These are phyloP conservation scores for Sparus aurata DNA, from an alignment of 2,797 vertebrate genomes.

Conservation along the genomic window DNA sequence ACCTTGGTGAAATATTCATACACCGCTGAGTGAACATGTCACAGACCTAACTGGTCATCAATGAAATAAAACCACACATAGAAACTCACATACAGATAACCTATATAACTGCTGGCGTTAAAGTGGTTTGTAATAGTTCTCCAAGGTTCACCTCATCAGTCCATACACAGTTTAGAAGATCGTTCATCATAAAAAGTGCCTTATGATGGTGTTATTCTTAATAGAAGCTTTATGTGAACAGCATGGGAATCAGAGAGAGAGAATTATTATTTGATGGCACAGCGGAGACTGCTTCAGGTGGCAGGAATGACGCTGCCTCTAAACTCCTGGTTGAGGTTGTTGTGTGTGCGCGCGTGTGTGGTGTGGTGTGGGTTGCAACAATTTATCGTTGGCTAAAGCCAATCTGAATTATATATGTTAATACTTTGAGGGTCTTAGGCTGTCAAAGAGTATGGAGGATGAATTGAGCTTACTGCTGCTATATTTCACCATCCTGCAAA, in stretches of 20 bases:
- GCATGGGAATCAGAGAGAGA: slow-evolving; percentile 14
- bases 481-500: slow-evolving; percentile 2
- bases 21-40: slow-evolving; percentile 51
- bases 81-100: slow-evolving; percentile 25
- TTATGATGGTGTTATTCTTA: slow-evolving; percentile 20
- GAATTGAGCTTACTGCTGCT: not conserved
- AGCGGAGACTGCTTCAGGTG: slow-evolving; percentile 23
- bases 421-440: not conserved
- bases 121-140: slow-evolving; percentile 18
- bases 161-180: slow-evolving; percentile 19
- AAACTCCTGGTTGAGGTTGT: not conserved
- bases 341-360: not conserved
- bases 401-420: not conserved
- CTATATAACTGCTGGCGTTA: slow-evolving; percentile 19
- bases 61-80: slow-evolving; percentile 35
- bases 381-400: not conserved
- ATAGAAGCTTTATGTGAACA: slow-evolving; percentile 21
- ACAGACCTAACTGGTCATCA: slow-evolving; percentile 60
- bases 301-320: slow-evolving; percentile 3
- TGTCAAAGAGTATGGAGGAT: not conserved
- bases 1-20: slow-evolving; percentile 72
- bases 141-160: slow-evolving; percentile 20
- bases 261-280: slow-evolving; percentile 44
- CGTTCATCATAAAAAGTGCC: slow-evolving; percentile 12
- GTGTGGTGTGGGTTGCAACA: not conserved